Percentiles rank a stretch among this genome's conserved stretches.
Conservation (phyloP, 2,797 vertebrate species). For the Ambastaia sidthimunki region DNA sequence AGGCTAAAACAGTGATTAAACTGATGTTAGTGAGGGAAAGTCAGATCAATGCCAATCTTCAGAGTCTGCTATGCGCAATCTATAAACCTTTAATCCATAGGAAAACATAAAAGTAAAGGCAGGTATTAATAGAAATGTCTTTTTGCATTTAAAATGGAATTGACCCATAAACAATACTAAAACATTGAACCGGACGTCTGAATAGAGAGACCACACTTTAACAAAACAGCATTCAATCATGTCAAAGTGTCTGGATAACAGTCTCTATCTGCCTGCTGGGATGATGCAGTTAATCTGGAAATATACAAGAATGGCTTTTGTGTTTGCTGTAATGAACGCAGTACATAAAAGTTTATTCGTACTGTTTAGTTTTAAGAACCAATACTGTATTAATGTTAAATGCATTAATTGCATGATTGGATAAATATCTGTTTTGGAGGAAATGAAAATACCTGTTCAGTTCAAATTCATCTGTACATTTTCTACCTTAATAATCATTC, state of each 20-base stretch:
- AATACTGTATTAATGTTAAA: neutral
- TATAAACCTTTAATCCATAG: slow-evolving; percentile 5
- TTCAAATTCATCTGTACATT: neutral
- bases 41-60: slow-evolving; percentile 1
- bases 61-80: neutral
- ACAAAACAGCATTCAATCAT: slow-evolving; percentile 23
- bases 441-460: neutral
- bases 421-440: neutral
- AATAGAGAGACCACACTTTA: neutral
- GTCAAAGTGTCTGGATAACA: neutral
- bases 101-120: neutral
- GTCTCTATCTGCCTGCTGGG: neutral
- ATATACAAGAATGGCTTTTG: neutral
- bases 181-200: neutral
- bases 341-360: neutral
- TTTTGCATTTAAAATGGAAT: neutral
- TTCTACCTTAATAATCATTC: neutral
- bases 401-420: neutral
- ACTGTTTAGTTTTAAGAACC: neutral
- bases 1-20: slow-evolving; percentile 10
- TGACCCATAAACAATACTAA: neutral
- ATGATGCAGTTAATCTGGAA: neutral
- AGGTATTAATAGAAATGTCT: neutral
- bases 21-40: slow-evolving; percentile 4
- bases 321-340: neutral